Base-by-base conservation (phyloP, 2,113 vertebrate species). In the Aramus guarauna region DNA sequence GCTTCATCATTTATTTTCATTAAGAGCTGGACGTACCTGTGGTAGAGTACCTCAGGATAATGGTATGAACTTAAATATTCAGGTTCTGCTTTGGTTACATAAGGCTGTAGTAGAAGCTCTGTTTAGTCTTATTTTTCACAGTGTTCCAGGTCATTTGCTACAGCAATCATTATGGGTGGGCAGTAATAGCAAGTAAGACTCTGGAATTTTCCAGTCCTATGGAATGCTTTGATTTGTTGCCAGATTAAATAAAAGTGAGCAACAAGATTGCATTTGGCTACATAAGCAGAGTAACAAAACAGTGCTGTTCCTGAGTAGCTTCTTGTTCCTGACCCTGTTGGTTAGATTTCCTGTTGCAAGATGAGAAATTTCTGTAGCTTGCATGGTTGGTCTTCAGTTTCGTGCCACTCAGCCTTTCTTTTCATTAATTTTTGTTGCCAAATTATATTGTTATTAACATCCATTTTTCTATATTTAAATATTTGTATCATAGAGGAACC, bases 301-400 rank as follows among this genome's bases (percentile, higher is more conserved):
- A 27, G 36, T 36, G 34, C 43, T 76, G 67, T 27, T 75, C 5
- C 1, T 32, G 36, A 66, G 45, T 2, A 69, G 39, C 34, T 89
- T 34, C 67, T 77, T 83, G 53, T 66, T 69, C 1, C 0, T n/a
- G 18, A 30, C 32, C 4, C 0, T 52, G 9, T 15, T 64, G 20
- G 26, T 52, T 43, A 20, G 17, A 13, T 26, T 63, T 80, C 20
- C 72, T 80, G 23, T 37, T 17, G 20, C 37, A 67, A 59, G 29
- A 60, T 55, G 36, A 73, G 48, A 45, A 69, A 86, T 62, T 77
- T 17, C 27, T 83, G 27, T 74, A 4, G 11, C 9, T 66, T 86
- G 36, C 39, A 39, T 41, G 5, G 9, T 62, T 41, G 22, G 30
- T 58, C 71, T 55, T 85, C 37, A 60, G 39, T 80, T 72, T 68